These are phyloP conservation scores for Cantharis rustica DNA, from an alignment of 2,888 invertebrate species.

Conservation along the genomic window DNA sequence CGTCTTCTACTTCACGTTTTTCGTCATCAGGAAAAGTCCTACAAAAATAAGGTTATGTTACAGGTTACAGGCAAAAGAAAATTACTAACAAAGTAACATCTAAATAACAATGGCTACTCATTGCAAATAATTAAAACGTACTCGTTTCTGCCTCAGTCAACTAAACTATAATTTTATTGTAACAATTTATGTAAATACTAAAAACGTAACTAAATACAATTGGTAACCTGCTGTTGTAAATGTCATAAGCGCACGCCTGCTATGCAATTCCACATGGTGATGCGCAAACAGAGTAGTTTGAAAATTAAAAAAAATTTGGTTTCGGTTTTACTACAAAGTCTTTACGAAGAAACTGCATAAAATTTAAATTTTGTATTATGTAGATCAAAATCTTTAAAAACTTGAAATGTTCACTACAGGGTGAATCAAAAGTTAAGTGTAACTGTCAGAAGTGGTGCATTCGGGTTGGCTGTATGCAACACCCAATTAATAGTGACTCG, in stretches of 20 bases:
- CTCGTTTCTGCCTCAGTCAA: not conserved
- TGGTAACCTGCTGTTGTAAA: not conserved
- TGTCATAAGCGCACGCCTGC: not conserved
- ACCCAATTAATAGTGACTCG: too few relatives aligned
- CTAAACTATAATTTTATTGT: not conserved
- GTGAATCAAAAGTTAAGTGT: too few relatives aligned
- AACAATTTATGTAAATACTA: not conserved
- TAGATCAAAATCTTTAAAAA: too few relatives aligned
- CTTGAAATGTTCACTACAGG: too few relatives aligned
- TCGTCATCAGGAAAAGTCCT: conserved; percentile 57
- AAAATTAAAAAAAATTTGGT: too few relatives aligned
- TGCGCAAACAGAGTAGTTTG: too few relatives aligned
- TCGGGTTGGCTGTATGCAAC: too few relatives aligned
- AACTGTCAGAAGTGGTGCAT: too few relatives aligned
- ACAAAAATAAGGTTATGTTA: conserved; percentile 26
- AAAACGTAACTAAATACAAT: not conserved
- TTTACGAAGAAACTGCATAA: too few relatives aligned
- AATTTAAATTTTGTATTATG: too few relatives aligned
- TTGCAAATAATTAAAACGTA: conserved; percentile 28
- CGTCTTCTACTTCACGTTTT: conserved; percentile 54
- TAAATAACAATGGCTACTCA: conserved; percentile 56
- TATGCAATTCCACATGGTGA: not conserved
- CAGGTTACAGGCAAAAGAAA: conserved; percentile 9
- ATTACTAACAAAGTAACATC: conserved; percentile 62
- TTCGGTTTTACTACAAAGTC: too few relatives aligned